phyloP scores from a whole-genome alignment of 2,113 vertebrate genomes.

The Dasypus novemcinctus region DNA sequence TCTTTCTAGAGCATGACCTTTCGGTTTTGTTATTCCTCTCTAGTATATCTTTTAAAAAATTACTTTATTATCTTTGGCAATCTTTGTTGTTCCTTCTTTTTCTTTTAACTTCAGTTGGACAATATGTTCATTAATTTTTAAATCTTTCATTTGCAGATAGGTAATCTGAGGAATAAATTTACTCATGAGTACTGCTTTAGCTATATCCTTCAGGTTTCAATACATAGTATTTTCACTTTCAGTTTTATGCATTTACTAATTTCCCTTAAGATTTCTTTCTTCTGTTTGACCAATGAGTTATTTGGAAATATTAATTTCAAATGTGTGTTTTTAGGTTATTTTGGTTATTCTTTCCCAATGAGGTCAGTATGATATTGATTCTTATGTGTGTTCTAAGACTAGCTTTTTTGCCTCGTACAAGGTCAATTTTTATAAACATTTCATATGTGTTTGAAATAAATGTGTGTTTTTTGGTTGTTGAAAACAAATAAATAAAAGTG shows the following conservation, averaged over 20 bases:
- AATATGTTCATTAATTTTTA: neutral
- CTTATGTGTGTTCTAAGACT: neutral
- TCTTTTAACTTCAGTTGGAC: neutral
- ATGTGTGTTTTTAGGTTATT: neutral
- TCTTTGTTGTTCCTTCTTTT: neutral
- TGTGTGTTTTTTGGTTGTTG: slow-evolving; percentile 10
- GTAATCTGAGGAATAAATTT: slow-evolving; percentile 20
- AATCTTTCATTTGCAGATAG: neutral
- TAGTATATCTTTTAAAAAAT: neutral
- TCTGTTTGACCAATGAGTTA: neutral
- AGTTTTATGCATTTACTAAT: slow-evolving; percentile 11
- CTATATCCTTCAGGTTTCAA: neutral
- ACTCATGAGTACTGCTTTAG: neutral
- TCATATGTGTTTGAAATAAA: slow-evolving; percentile 33
- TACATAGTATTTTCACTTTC: slow-evolving; percentile 2
- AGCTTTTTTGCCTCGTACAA: neutral
- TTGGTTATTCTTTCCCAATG: neutral
- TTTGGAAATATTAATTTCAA: slow-evolving; percentile 26
- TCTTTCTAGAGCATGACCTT: neutral
- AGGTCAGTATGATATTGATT: neutral
- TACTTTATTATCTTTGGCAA: neutral
- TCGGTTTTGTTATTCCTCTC: slow-evolving; percentile 14
- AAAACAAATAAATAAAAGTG: too few species aligned
- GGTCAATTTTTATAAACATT: slow-evolving; percentile 8
- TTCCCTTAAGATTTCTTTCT: neutral